Conservation (phyloP, 2,888 invertebrate species). For the Nymphalis c-album region DNA sequence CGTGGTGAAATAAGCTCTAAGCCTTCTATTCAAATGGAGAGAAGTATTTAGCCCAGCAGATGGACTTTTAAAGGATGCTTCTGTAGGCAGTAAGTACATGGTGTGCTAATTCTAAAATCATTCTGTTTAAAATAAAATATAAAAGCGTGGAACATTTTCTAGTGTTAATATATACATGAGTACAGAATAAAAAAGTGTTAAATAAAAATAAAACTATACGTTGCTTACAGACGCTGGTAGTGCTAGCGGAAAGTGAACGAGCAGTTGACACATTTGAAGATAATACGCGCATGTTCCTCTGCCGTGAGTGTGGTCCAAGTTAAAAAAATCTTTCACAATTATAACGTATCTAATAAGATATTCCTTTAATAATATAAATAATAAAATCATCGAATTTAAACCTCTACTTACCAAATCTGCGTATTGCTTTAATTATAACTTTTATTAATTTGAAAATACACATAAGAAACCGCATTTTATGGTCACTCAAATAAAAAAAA, state of each 20-base stretch:
- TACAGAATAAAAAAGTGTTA: slow-evolving; percentile 11
- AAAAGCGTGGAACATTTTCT: background rate
- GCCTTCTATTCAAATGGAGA: too few relatives aligned
- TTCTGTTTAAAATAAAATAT: background rate
- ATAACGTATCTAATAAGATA: background rate
- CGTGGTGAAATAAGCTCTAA: too few relatives aligned
- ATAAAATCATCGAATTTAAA: too few relatives aligned
- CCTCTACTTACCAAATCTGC: too few relatives aligned
- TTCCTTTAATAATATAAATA: too few relatives aligned
- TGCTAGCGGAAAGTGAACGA: slow-evolving; percentile 69
- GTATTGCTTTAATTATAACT: too few relatives aligned
- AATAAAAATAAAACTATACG: slow-evolving; percentile 24
- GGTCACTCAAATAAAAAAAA: too few relatives aligned
- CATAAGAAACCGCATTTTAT: too few relatives aligned
- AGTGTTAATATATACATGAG: slow-evolving; percentile 3
- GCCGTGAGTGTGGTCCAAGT: slow-evolving; percentile 46
- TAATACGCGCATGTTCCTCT: slow-evolving; percentile 74
- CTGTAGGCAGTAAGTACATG: too few relatives aligned
- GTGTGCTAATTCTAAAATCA: background rate
- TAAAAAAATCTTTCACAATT: background rate
- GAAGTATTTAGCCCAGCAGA: too few relatives aligned
- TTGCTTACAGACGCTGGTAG: slow-evolving; percentile 42
- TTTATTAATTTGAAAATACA: too few relatives aligned
- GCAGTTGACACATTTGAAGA: slow-evolving; percentile 80
- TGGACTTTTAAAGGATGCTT: too few relatives aligned